Evolutionary conservation across 1,140 invertebrate genomes (phyloP).

Genomic region (Sitodiplosis mosellana): DNA sequence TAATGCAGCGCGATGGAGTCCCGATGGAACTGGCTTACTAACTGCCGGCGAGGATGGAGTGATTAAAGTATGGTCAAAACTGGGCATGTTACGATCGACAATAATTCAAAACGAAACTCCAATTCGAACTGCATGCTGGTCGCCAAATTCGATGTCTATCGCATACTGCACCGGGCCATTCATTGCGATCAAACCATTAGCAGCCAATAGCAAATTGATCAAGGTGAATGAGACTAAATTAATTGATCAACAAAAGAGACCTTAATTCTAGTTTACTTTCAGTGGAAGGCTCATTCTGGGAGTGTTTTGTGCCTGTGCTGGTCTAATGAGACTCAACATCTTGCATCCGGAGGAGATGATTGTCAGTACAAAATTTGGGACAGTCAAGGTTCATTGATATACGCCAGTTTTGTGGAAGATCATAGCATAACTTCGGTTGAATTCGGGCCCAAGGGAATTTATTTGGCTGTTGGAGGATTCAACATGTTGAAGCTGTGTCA

Average conservation of each 20-base stretch:
- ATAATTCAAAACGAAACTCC: constrained; percentile 61
- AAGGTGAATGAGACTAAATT: constrained; percentile 35
- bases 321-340: constrained; percentile 71
- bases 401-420: constrained; percentile 60
- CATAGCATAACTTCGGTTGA: constrained; percentile 79
- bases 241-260: constrained; percentile 4
- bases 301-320: constrained; percentile 75
- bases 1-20: constrained; percentile 71
- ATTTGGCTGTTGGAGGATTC: constrained; percentile 85
- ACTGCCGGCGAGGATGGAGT: constrained; percentile 89
- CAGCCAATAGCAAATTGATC: constrained; percentile 69
- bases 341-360: constrained; percentile 90
- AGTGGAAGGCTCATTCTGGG: constrained; percentile 96
- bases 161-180: constrained; percentile 67
- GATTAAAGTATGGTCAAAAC: constrained; percentile 92
- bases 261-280: constrained; percentile 17
- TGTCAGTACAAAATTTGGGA: constrained; percentile 95
- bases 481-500: constrained; percentile 87
- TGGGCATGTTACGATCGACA: constrained; percentile 84
- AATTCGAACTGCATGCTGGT: constrained; percentile 75
- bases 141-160: constrained; percentile 64
- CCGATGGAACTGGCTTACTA: constrained; percentile 76
- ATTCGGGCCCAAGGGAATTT: constrained; percentile 79
- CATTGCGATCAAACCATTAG: constrained; percentile 77
- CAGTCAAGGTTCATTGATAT: constrained; percentile 68